phyloP scores from a whole-genome alignment of 2,113 vertebrate species.

The Myodes glareolus region DNA sequence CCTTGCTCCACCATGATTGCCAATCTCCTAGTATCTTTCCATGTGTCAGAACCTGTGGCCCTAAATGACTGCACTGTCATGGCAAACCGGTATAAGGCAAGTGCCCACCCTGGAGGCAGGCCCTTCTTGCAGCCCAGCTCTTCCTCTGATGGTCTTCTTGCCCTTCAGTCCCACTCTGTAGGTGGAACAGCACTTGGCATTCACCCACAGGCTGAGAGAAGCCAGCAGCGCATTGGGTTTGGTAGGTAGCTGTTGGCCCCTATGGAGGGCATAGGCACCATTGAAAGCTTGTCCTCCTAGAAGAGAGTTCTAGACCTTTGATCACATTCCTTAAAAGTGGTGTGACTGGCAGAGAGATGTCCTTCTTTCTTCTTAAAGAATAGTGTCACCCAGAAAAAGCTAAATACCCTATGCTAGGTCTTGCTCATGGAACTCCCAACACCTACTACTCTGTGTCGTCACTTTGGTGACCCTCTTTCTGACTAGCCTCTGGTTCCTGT shows the following conservation, averaged over 20 bases:
- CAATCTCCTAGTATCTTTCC: not conserved
- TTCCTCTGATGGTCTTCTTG: slow-evolving; percentile 40
- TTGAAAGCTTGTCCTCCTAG: not conserved
- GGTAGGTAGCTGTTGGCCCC: not conserved
- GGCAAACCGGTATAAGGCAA: not conserved
- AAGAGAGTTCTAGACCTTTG: not conserved
- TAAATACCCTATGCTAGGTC: not conserved
- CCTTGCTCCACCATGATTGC: not conserved
- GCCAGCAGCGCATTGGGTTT: not conserved
- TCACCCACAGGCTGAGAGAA: slow-evolving; percentile 24
- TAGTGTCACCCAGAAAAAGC: not conserved
- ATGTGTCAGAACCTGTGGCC: not conserved
- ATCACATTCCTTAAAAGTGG: not conserved
- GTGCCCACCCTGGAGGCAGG: not conserved
- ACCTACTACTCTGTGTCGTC: not conserved
- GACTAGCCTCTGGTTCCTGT: not conserved
- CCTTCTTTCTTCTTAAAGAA: not conserved
- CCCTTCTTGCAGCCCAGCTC: not conserved
- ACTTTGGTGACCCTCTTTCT: not conserved
- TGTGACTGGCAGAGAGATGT: not conserved
- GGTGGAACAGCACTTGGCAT: slow-evolving; percentile 17
- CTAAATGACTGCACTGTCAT: not conserved
- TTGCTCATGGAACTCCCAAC: not conserved
- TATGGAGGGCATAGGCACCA: not conserved
- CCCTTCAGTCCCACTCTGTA: not conserved